Evolutionary conservation across 2,888 invertebrate species (phyloP).

Genomic region (Drosophila atroscutellata): DNA sequence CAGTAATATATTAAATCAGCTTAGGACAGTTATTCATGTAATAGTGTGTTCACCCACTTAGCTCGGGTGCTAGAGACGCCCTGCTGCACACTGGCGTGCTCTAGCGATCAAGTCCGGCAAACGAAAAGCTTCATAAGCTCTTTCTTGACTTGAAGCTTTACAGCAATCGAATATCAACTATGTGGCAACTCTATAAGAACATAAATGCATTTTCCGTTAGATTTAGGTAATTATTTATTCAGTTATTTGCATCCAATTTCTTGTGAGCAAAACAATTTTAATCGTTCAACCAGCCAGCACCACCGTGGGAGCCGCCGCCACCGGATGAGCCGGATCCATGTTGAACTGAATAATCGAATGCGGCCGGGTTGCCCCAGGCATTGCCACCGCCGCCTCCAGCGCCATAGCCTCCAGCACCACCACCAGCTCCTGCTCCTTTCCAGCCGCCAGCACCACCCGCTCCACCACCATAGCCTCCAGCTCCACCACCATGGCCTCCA

Average conservation of each 20-base stretch:
- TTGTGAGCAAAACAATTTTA: slow-evolving; percentile 17
- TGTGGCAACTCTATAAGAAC: background rate
- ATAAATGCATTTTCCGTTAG: background rate
- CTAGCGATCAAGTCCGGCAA: background rate
- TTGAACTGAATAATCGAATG: slow-evolving; percentile 50
- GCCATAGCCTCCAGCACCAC: slow-evolving; percentile 5
- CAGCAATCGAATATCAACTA: background rate
- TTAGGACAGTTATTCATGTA: background rate
- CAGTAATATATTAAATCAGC: background rate
- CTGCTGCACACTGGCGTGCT: background rate
- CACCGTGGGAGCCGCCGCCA: slow-evolving; percentile 42
- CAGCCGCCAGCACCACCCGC: slow-evolving; percentile 21
- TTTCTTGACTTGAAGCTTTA: background rate
- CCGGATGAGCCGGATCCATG: slow-evolving; percentile 27
- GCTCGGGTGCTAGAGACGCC: background rate
- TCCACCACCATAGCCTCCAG: slow-evolving; percentile 16
- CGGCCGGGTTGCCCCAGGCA: slow-evolving; percentile 52
- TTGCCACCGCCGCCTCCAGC: slow-evolving; percentile 40
- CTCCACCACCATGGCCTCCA: background rate
- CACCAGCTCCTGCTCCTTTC: slow-evolving; percentile 28
- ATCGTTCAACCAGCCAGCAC: slow-evolving; percentile 72
- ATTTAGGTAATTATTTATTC: slow-evolving; percentile 21
- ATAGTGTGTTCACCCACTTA: background rate
- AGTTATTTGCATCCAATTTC: slow-evolving; percentile 5
- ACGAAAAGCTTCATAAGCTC: background rate